A percentile compares a stretch with the other conserved stretches of the same genome.
Evolutionary conservation across 1,140 invertebrate species (phyloP).

Genomic region (Sarcophaga bullata): DNA sequence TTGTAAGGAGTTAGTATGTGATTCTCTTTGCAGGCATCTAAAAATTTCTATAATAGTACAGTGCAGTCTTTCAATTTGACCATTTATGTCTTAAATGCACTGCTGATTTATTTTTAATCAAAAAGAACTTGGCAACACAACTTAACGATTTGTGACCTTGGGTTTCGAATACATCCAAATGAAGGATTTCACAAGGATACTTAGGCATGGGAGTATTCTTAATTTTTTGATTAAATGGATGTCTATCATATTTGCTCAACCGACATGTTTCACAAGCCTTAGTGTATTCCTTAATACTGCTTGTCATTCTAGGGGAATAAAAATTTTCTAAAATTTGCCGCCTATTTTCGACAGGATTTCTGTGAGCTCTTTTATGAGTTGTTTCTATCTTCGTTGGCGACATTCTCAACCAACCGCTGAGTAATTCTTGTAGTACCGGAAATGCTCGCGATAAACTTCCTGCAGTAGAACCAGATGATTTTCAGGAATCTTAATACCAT

Average conservation of each 20-base stretch:
- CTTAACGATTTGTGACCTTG: conserved; percentile 34
- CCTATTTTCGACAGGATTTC: conserved; percentile 44
- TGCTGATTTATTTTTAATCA: conserved; percentile 42
- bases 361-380: neutral
- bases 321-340: conserved; percentile 46
- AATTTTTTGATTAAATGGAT: neutral
- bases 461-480: conserved; percentile 45
- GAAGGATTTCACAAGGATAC: conserved; percentile 41
- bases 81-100: conserved; percentile 43
- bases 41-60: neutral
- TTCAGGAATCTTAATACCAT: conserved; percentile 44
- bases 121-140: conserved; percentile 37
- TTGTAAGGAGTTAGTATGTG: too few species aligned
- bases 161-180: conserved; percentile 47
- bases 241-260: conserved; percentile 39
- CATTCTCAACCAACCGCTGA: conserved; percentile 41
- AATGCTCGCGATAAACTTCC: conserved; percentile 44
- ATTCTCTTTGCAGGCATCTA: conserved; percentile 30
- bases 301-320: conserved; percentile 47
- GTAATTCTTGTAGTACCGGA: conserved; percentile 43
- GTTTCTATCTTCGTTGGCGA: conserved; percentile 43
- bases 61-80: neutral
- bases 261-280: conserved; percentile 47
- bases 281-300: conserved; percentile 43
- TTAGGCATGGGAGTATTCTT: neutral